Base-by-base conservation (phyloP, 1,140 invertebrate genomes). In the Zaprionus gabonicus region DNA sequence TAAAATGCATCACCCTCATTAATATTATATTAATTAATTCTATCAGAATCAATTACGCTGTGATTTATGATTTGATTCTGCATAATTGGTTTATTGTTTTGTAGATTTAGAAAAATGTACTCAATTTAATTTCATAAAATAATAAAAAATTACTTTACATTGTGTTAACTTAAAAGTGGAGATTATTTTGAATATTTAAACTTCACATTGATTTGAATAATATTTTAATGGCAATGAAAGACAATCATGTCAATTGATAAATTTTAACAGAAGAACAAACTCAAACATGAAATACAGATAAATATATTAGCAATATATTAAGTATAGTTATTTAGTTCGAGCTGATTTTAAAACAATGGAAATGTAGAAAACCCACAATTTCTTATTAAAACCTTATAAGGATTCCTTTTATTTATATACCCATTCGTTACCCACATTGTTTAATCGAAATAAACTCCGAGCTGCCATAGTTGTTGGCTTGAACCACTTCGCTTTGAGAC, bases 371-470 rank as follows among this genome's bases (percentile, higher is more conserved):
- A 20, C 20, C 20, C 20, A 7, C 46, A 23, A 13, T 51, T 51
- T 23, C 20, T 51, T 51, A 9, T 17, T 46, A 10, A 6, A 9
- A 17, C 17, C 1, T 7, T 46, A 7, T 13, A 51, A 51, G 17
- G 12, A 25, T 13, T 51, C 4, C 46, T 20, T 20, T 0, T 49
- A 17, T 31, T 31, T 23, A 15, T 20, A 62, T 6, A 49, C 2
- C 3, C 4, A 13, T 38, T 53, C 55, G 27, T 15, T 60, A 69
- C 71, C 25, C 68, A 74, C 65, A 68, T 46, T 62, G 44, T 56
- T 69, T 74, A 1, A 74, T 38, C 5, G 66, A 70, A 38, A 74
- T 62, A 49, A 69, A 74, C 0, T 60, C 57, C 15, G 49, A n/a
- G 1, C 34, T 62, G 6, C n/a, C 49, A 62, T 28, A 56, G 6